phyloP scores from a whole-genome alignment of 2,888 invertebrate species.

The Cephus pulcher region DNA sequence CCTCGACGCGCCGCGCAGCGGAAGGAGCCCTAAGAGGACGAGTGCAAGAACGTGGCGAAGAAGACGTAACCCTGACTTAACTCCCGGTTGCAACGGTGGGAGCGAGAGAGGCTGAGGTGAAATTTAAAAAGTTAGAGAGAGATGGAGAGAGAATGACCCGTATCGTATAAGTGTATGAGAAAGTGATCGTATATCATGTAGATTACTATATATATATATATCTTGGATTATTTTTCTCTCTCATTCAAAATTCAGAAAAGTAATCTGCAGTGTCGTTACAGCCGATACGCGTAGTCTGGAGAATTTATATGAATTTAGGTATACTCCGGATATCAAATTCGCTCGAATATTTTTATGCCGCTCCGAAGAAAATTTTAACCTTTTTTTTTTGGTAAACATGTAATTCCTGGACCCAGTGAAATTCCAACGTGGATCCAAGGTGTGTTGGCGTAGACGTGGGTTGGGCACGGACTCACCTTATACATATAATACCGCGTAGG shows the following conservation, averaged over 20 bases:
- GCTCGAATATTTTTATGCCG: neutral
- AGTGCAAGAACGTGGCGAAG: neutral
- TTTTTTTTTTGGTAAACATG: constrained; percentile 17
- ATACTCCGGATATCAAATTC: neutral
- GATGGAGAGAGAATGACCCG: neutral
- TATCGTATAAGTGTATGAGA: neutral
- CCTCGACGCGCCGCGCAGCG: constrained; percentile 30
- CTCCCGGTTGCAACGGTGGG: neutral
- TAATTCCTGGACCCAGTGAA: constrained; percentile 49
- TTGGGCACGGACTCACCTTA: constrained; percentile 37
- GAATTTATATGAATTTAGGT: neutral
- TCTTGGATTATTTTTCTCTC: neutral
- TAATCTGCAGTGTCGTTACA: neutral
- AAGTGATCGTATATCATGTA: neutral
- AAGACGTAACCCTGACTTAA: neutral
- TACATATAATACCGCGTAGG: constrained; percentile 13
- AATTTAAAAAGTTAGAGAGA: neutral
- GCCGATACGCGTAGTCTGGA: neutral
- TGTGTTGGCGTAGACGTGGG: constrained; percentile 58
- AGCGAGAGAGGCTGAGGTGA: neutral
- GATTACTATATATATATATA: neutral
- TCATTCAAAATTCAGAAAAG: neutral
- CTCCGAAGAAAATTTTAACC: neutral
- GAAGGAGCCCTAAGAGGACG: constrained; percentile 15
- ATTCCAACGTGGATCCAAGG: constrained; percentile 44